Conservation (phyloP, 2,113 vertebrate genomes). For the Hemiscyllium ocellatum region DNA sequence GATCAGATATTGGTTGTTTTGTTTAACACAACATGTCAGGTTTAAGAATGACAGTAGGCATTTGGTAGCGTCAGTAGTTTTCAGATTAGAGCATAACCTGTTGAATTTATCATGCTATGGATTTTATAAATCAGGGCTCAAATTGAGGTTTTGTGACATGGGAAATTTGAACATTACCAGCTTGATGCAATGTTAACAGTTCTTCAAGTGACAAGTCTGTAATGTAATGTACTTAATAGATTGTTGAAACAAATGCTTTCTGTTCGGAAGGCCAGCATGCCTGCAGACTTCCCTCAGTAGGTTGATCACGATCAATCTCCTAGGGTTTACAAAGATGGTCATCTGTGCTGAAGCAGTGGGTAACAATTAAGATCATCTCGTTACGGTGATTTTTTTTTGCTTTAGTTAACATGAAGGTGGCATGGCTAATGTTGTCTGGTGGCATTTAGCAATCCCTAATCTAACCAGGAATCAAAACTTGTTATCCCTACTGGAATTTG, state of each 20-base stretch:
- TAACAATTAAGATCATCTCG: neutral
- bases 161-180: neutral
- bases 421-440: neutral
- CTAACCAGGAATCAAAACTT: neutral
- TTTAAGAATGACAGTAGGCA: neutral
- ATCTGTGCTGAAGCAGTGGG: neutral
- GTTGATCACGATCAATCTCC: neutral
- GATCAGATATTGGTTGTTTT: neutral
- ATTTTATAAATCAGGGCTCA: neutral
- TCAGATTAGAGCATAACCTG: neutral
- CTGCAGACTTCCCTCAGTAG: neutral
- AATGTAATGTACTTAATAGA: neutral
- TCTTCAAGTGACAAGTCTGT: neutral
- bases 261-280: neutral
- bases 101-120: neutral
- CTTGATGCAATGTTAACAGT: neutral
- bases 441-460: neutral
- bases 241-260: neutral
- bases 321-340: neutral
- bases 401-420: neutral
- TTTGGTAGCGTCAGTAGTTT: neutral
- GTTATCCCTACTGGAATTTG: neutral
- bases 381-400: neutral
- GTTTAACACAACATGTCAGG: neutral
- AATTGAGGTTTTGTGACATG: neutral